Evolutionary conservation across 2,113 vertebrate species (phyloP), one percentile per base, ranked within the genome.

Genomic region (Myrmecobius fasciatus): DNA sequence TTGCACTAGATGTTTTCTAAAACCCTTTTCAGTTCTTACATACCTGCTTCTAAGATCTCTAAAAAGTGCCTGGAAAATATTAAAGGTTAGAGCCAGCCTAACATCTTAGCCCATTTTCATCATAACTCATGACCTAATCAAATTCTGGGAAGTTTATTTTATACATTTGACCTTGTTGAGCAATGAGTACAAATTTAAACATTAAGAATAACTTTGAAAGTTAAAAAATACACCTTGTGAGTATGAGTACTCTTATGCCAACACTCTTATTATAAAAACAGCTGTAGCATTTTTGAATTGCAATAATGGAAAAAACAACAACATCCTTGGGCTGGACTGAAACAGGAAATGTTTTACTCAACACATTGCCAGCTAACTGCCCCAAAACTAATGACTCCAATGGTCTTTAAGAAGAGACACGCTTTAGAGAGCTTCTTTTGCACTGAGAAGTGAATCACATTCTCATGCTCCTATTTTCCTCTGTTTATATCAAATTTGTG

Each of bases 31-130:
- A 95, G 36, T 22, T 83, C 20, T 83, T 83, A 83, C n/a, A 43
- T 17, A 92, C 95, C 95, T 91, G 9, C 17, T 75, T 11, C 89
- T 97, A 94, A 90, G 48, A 94, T 94, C 94, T 95, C 95, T 95
- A 95, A 94, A 92, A 90, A 90, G 46, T 93, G 51, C n/a, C n/a
- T 83, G 17, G 56, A 89, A 95, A 96, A 96, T 96, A 90, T 90
- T 97, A 96, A 97, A 97, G 97, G 97, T 97, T 97, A 92, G n/a
- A 97, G 49, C 49, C 95, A 89, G 52, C 53, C 91, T 95, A 97
- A 96, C 95, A 93, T 96, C 96, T n/a, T 96, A 53, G 11, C 75
- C 91, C 60, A 94, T 97, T 97, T 96, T 43, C 95, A 54, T 95
- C 52, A 91, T 92, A 95, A 95, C 89, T 95, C 96, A 97, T 92